Conservation (phyloP, 2,113 vertebrate genomes). For the Anolis sagrei region DNA sequence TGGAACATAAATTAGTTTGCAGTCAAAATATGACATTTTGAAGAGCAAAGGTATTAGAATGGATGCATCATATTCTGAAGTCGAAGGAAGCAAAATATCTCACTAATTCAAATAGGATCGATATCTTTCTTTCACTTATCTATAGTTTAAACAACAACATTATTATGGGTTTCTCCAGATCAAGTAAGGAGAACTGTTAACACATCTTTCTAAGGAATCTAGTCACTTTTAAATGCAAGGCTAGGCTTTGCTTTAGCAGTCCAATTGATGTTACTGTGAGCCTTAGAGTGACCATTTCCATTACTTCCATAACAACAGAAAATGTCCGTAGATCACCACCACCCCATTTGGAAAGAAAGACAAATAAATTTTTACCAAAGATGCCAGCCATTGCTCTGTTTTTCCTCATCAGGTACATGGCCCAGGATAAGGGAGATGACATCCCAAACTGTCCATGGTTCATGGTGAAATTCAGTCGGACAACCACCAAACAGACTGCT, state of each 20-base stretch:
- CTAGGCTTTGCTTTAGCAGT: slow-evolving; percentile 27
- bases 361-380: slow-evolving; percentile 71
- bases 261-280: background rate
- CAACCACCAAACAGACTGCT: slow-evolving; percentile 16
- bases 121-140: background rate
- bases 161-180: slow-evolving; percentile 26
- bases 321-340: background rate
- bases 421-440: slow-evolving; percentile 77
- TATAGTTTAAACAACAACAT: background rate
- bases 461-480: slow-evolving; percentile 61
- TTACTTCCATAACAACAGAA: slow-evolving; percentile 4
- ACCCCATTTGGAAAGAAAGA: slow-evolving; percentile 20
- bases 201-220: background rate
- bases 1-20: background rate
- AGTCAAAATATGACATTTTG: background rate
- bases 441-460: slow-evolving; percentile 70
- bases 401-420: slow-evolving; percentile 83
- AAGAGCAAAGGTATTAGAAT: background rate
- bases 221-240: background rate
- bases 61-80: fast-evolving
- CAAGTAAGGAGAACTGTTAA: background rate
- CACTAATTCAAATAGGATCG: fast-evolving
- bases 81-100: background rate
- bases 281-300: background rate
- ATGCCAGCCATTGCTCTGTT: slow-evolving; percentile 65